phyloP scores from a whole-genome alignment of 2,888 invertebrate species.

The Lepidonotus clava region DNA sequence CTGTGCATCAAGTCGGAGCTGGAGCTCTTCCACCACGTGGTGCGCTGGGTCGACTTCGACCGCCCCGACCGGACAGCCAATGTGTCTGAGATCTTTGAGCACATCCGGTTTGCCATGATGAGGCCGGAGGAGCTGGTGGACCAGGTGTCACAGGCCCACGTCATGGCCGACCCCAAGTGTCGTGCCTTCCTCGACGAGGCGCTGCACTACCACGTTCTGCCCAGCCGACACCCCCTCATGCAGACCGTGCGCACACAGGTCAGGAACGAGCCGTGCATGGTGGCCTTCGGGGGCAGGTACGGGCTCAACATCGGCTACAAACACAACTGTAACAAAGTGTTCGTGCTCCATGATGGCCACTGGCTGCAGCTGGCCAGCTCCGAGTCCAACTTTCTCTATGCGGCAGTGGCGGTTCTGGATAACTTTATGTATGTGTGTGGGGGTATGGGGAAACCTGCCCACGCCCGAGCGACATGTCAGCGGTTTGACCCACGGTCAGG shows the following conservation, averaged over 20 bases:
- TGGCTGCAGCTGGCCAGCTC: constrained; percentile 54
- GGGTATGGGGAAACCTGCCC: constrained; percentile 62
- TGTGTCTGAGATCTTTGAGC: constrained; percentile 49
- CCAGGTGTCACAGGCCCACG: constrained; percentile 49
- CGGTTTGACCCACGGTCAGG: constrained; percentile 57
- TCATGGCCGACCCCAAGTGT: constrained; percentile 52
- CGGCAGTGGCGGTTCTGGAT: constrained; percentile 58
- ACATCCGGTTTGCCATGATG: constrained; percentile 58
- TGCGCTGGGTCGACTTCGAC: constrained; percentile 57
- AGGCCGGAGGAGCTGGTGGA: constrained; percentile 60
- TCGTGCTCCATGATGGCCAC: constrained; percentile 47
- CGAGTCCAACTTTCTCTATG: constrained; percentile 57
- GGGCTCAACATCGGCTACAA: constrained; percentile 59
- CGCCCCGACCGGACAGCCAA: constrained; percentile 1
- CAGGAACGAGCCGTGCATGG: constrained; percentile 56
- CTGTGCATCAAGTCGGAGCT: constrained; percentile 47
- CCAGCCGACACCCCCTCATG: constrained; percentile 57
- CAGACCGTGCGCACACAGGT: constrained; percentile 59
- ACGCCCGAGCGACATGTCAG: constrained; percentile 57
- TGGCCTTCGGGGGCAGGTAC: constrained; percentile 58
- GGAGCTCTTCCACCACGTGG: constrained; percentile 50
- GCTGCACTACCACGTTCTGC: constrained; percentile 59
- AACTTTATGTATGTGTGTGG: constrained; percentile 62
- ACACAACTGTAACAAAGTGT: constrained; percentile 59
- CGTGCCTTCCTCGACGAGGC: constrained; percentile 58